Evolutionary conservation across 1,140 invertebrate genomes (phyloP).

Genomic region (Daktulosphaira vitifoliae): DNA sequence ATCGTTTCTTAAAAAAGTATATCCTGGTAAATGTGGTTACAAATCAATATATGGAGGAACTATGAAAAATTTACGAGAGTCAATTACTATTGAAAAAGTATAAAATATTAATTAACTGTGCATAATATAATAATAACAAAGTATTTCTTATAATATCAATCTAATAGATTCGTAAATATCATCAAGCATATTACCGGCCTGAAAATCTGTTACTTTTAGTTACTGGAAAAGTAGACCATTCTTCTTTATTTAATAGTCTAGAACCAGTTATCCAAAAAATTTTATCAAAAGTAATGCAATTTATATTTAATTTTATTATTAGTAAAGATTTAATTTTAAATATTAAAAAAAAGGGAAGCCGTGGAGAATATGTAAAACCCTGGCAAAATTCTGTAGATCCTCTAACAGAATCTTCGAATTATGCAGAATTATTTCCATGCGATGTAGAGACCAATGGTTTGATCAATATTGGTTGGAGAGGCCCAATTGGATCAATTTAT

Average conservation of each 20-base stretch:
- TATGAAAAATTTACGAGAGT: slow-evolving; percentile 71
- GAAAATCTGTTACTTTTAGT: slow-evolving; percentile 81
- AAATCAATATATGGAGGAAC: slow-evolving; percentile 75
- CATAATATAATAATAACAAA: no score
- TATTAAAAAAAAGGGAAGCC: slow-evolving; percentile 48
- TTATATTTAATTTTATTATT: neutral
- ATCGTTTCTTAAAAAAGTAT: slow-evolving; percentile 58
- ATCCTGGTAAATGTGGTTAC: slow-evolving; percentile 73
- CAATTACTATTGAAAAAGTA: slow-evolving; percentile 73
- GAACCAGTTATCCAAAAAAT: slow-evolving; percentile 70
- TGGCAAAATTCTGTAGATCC: slow-evolving; percentile 65
- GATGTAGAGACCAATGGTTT: slow-evolving; percentile 80
- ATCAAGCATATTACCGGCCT: slow-evolving; percentile 79
- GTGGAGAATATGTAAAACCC: slow-evolving; percentile 56
- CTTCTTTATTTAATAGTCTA: slow-evolving; percentile 66
- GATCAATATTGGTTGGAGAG: slow-evolving; percentile 70
- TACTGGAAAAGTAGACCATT: slow-evolving; percentile 66
- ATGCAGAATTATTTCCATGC: slow-evolving; percentile 59
- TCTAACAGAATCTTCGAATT: slow-evolving; percentile 47
- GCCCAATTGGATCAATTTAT: no score
- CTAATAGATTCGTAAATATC: slow-evolving; percentile 62
- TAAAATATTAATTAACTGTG: no score
- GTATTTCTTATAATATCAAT: neutral
- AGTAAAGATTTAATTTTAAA: neutral
- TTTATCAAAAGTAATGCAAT: slow-evolving; percentile 41